Evolutionary conservation across 2,888 invertebrate species (phyloP), one percentile per base, ranked within the genome.

Genomic region (Drosophila incognita): DNA sequence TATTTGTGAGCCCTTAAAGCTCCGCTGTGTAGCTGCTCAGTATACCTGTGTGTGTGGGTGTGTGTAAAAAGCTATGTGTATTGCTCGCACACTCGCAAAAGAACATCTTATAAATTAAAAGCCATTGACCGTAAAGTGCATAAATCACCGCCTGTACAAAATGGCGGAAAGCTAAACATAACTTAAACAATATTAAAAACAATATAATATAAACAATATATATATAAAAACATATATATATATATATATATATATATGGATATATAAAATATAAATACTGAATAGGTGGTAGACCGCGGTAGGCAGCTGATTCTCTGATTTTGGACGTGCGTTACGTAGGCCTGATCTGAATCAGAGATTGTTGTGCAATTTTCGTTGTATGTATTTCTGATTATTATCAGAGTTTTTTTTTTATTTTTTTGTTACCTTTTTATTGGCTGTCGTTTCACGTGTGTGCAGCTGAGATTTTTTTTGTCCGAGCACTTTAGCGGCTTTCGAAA

Each of bases 401-500:
- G 21, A 21, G 15, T 24, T 46, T 21, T 21, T 36, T 57, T 57
- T 67, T 36, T 60, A 58, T 35, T 68, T 67, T 58, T 68, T 74
- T 83, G 80, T 93, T 93, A 93, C 93, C 93, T 93, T 93, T 91
- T 92, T 91, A 82, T 93, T 93, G 83, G 93, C 93, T 80, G 93
- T 91, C 81, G 93, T 93, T 90, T 93, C 93, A 87, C 93, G 93
- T 80, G 93, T 92, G 87, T 93, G 93, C 84, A 94, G 93, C 87
- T 93, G 93, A 74, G 93, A 93, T 91, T 94, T 93, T 91, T 92
- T 93, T 90, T 94, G 94, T 90, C 94, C 94, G 91, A 94, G 93
- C 92, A 94, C 93, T 93, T 94, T 94, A 89, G 94, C 94, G 92
- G 94, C 93, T 93, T 94, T 94, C 86, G 94, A 93, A 90, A 93